Evolutionary conservation across 2,797 vertebrate genomes (phyloP).

Genomic region (Fratercula arctica): DNA sequence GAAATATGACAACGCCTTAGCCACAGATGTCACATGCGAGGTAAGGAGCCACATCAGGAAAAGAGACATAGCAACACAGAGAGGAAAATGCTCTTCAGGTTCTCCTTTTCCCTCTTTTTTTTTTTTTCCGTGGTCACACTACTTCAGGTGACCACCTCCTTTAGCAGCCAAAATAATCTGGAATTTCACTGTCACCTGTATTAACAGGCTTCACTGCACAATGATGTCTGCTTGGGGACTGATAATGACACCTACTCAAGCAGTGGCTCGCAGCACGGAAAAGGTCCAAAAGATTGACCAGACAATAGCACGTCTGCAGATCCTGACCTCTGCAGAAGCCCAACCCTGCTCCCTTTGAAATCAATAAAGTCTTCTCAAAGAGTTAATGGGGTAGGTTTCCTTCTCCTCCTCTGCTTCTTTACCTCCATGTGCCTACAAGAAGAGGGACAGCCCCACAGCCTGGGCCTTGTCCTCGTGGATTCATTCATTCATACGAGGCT

Average conservation of each 20-base stretch:
- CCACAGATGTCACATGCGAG: not conserved
- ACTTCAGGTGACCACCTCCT: not conserved
- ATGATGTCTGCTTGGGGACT: not conserved
- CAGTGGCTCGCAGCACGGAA: not conserved
- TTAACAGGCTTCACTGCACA: not conserved
- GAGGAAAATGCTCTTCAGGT: not conserved
- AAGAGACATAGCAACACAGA: rapidly evolving
- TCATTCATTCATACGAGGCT: not conserved
- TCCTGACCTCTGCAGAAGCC: not conserved
- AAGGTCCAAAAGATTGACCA: not conserved
- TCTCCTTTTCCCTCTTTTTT: not conserved
- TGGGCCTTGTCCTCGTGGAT: not conserved
- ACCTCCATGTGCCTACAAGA: not conserved
- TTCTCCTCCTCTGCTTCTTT: not conserved
- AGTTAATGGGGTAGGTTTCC: not conserved
- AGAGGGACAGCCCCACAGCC: not conserved
- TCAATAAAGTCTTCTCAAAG: not conserved
- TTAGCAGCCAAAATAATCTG: not conserved
- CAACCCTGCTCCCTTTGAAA: not conserved
- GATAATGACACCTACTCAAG: not conserved
- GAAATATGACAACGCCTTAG: not conserved
- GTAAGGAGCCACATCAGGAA: not conserved
- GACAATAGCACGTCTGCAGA: not conserved
- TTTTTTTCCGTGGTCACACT: not conserved
- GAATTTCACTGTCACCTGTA: not conserved